Conservation (phyloP, 2,888 invertebrate genomes). For the Molanna angustata region DNA sequence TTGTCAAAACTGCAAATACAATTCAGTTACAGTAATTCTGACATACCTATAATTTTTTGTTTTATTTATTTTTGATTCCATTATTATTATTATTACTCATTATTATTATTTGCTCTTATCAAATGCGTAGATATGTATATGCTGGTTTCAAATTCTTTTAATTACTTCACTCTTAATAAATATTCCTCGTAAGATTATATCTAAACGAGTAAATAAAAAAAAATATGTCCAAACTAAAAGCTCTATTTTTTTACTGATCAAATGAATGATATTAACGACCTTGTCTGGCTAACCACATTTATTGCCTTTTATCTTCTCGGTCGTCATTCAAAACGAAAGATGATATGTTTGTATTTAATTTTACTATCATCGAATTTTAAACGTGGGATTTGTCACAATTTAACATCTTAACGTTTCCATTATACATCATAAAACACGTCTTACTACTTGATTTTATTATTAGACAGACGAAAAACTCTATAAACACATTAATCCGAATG, state of each 20-base stretch:
- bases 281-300: conserved; percentile 1
- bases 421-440: conserved; percentile 15
- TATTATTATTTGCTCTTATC: no score
- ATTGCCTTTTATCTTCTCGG: conserved; percentile 1
- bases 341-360: conserved; percentile 14
- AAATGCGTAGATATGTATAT: no score
- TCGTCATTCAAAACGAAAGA: neutral
- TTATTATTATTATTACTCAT: no score
- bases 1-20: no score
- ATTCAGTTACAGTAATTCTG: no score
- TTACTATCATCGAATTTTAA: conserved; percentile 17
- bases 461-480: neutral
- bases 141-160: no score
- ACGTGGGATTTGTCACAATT: conserved; percentile 23
- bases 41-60: no score
- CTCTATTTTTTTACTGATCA: conserved; percentile 1
- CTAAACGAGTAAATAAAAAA: no score
- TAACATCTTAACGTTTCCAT: conserved; percentile 16
- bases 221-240: no score
- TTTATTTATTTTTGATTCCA: no score
- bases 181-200: no score
- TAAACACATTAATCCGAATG: neutral
- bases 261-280: neutral
- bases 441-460: conserved; percentile 16
- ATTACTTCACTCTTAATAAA: no score